Percentiles rank a stretch among this genome's conserved stretches.
These are phyloP conservation scores for Colletes collaris DNA, from an alignment of 2,888 invertebrate species.

Conservation along the genomic window DNA sequence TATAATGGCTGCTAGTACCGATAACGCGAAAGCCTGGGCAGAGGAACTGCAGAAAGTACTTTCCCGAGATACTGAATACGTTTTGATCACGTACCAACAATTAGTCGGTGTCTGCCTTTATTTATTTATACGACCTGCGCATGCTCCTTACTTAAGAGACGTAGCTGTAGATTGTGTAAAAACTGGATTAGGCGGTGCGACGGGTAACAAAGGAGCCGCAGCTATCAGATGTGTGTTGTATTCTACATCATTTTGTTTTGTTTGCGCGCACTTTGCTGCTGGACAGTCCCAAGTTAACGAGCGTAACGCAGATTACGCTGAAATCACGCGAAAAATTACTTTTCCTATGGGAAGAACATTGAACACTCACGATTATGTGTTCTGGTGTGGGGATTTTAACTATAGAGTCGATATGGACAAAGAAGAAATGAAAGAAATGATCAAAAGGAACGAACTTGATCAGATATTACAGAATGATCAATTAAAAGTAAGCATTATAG, in stretches of 20 bases:
- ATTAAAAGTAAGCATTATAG: conserved; percentile 47
- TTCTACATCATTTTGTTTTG: conserved; percentile 97
- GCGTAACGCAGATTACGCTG: conserved; percentile 97
- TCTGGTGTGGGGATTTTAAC: conserved; percentile 99
- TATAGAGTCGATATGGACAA: conserved; percentile 98
- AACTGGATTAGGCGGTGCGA: conserved; percentile 99
- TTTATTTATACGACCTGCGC: conserved; percentile 94
- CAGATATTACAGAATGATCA: conserved; percentile 94
- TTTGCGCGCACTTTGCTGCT: conserved; percentile 99
- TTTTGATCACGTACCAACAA: conserved; percentile 96
- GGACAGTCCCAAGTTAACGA: conserved; percentile 98
- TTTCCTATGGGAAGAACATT: conserved; percentile 96
- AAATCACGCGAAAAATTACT: conserved; percentile 95
- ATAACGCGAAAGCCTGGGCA: conserved; percentile 97
- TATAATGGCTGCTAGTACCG: conserved; percentile 97
- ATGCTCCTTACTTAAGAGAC: conserved; percentile 95
- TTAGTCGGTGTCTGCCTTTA: conserved; percentile 99
- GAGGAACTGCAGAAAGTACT: conserved; percentile 96
- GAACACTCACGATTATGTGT: conserved; percentile 98
- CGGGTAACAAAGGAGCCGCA: conserved; percentile 97
- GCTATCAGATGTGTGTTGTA: conserved; percentile 96
- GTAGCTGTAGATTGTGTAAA: conserved; percentile 98
- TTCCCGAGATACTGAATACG: conserved; percentile 93
- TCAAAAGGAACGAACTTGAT: conserved; percentile 90
- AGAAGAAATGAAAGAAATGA: conserved; percentile 94